Evolutionary conservation across 2,888 invertebrate genomes (phyloP), one percentile per base, ranked within the genome.

Genomic region (Tillus elongatus): DNA sequence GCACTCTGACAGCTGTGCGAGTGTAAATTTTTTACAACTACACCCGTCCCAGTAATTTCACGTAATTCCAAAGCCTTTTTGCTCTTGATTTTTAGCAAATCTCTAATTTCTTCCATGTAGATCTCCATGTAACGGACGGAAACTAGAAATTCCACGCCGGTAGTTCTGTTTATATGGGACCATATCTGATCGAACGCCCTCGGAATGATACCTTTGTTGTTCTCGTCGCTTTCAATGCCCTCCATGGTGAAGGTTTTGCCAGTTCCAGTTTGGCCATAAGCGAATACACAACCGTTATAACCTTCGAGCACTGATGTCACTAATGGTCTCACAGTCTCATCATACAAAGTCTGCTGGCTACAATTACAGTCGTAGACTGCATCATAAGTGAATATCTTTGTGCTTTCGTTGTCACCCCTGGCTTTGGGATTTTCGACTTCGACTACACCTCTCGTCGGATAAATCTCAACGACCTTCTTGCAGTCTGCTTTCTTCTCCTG

Each of bases 261-360:
- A 1, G 97, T 96, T 43, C 97, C 97, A 0, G 98, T 98, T 70
- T 98, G 98, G 0, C 97, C 98, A 66, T 98, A 98, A 1, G 97
- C 98, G 71, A 98, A 97, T 50, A 98, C 95, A 52, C 97, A 98
- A 9, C 97, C 96, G 68, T 98, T 98, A 68, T 96, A 99, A 2
- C 98, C 98, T 59, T 90, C 86, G 43, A 98, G 74, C 3, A 97
- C 97, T 1, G 92, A 92, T 45, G 92, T 82, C 13, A 99, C 92
- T 53, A 99, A 68, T 0, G 93, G 92, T 32, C 91, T 79, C 37
- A 97, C 93, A 47, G 92, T 90, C 66, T 97, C 95, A 64, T 95
- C 92, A 69, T 97, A 99, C 14, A 98, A 69, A 49, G 88, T 87
- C 57, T 84, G 82, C 63, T 98, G 97, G 51, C 80, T 81, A 1